Percentiles rank a stretch among this genome's conserved stretches.
Conservation (phyloP, 2,113 vertebrate genomes). For the Sinocyclocheilus anophthalmus region DNA sequence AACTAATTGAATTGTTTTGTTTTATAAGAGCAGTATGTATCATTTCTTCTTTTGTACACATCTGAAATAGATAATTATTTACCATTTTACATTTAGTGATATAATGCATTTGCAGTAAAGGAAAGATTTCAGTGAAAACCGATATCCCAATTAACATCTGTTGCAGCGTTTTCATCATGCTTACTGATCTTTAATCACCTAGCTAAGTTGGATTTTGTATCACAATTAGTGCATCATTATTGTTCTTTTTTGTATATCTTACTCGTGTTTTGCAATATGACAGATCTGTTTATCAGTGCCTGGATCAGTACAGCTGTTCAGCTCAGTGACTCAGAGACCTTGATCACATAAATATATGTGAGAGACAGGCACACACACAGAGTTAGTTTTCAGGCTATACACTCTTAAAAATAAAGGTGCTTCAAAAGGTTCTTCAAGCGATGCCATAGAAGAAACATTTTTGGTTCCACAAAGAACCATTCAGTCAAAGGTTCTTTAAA, state of each 20-base stretch:
- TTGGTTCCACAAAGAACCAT: too few relatives aligned
- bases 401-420: too few relatives aligned
- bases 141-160: neutral
- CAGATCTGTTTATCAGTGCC: neutral
- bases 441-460: too few relatives aligned
- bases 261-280: neutral
- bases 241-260: neutral
- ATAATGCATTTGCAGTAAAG: neutral
- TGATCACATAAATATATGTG: neutral
- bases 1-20: constrained; percentile 37
- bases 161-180: neutral
- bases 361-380: neutral
- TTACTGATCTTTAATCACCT: neutral
- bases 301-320: neutral
- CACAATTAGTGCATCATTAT: too few relatives aligned
- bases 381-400: neutral
- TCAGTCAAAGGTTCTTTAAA: too few relatives aligned
- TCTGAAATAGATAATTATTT: constrained; percentile 6
- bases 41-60: neutral
- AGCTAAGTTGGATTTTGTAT: neutral
- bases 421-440: too few relatives aligned
- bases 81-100: neutral
- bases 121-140: neutral
- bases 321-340: neutral
- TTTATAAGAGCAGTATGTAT: neutral